phyloP scores from a whole-genome alignment of 2,888 invertebrate species.

The Anoplius nigerrimus region DNA sequence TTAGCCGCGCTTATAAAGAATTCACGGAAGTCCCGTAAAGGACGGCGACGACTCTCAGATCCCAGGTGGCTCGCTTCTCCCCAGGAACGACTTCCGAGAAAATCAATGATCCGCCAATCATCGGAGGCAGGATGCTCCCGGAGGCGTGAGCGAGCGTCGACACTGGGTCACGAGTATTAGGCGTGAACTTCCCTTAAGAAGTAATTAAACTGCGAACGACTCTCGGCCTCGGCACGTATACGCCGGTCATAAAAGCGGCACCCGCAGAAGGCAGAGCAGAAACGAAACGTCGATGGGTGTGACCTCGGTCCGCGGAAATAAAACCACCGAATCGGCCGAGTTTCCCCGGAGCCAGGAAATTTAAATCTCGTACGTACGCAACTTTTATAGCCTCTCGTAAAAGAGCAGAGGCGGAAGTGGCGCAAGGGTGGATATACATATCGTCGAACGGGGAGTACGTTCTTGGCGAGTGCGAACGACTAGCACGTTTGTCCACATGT shows the following conservation, averaged over 20 bases:
- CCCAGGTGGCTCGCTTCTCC: not conserved
- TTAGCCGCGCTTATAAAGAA: too few relatives aligned
- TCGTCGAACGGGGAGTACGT: not conserved
- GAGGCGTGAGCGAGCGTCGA: too few relatives aligned
- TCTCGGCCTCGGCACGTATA: constrained; percentile 37
- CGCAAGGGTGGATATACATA: not conserved
- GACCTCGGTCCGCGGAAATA: constrained; percentile 50
- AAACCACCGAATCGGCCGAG: constrained; percentile 52
- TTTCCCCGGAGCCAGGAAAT: constrained; percentile 58
- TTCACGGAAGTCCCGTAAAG: not conserved
- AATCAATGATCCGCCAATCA: not conserved
- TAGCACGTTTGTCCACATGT: not conserved
- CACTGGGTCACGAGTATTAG: too few relatives aligned
- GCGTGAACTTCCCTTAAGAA: constrained; percentile 33
- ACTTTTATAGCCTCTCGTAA: constrained; percentile 55
- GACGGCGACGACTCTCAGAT: not conserved
- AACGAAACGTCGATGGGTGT: constrained; percentile 26
- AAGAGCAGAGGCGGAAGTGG: constrained; percentile 40
- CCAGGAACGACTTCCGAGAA: not conserved
- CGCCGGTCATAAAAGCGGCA: constrained; percentile 42
- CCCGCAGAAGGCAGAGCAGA: not conserved
- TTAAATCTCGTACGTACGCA: constrained; percentile 56
- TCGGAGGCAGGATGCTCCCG: not conserved
- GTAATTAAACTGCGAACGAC: constrained; percentile 45
- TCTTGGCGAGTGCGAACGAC: not conserved